Evolutionary conservation across 1,140 invertebrate genomes (phyloP), one percentile per base, ranked within the genome.

Genomic region (Trachelipus rathkii): DNA sequence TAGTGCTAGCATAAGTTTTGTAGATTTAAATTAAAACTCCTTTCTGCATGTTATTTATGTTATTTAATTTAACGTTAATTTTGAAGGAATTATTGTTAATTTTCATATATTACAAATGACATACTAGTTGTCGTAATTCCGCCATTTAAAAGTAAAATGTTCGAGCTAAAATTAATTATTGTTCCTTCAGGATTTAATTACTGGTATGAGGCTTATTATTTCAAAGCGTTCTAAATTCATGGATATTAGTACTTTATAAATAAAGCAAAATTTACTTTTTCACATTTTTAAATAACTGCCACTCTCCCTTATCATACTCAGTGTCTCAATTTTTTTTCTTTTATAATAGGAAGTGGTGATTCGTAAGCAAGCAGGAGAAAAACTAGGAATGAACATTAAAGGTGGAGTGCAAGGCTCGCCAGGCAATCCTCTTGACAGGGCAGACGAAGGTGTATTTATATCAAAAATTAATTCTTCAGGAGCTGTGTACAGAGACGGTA

Each of bases 321-420:
- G 11, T 60, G 19, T 19, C 50, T 60, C 19, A 1, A 60, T 60
- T 60, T 15, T 15, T 60, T 13, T 60, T 33, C 44, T 78, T 81
- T 74, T 77, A 79, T 81, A 81, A 82, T 86, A 97, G 95, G 95
- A 98, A 86, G 87, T 98, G 77, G 89, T 91, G 15, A 92, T 99
- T 82, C 87, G 90, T 77, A 95, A 96, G 85, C 88, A 90, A 83
- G 91, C 93, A 71, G 92, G 90, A 67, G 95, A 98, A 85, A 97
- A 96, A 83, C 87, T 99, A 71, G 97, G 97, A 9, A 97, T 99
- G 92, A 95, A 96, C 84, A 98, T 99, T 81, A 97, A 97, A 87
- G 97, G 97, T 78, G 97, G 97, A 44, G 86, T 94, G 24, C 90
- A 93, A 84, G 94, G 94, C 33, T 93, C 95, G 83, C 88, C 91